Evolutionary conservation across 92 coral and sea anemone genomes (phyloP).

Genomic region (Umimayanthus chanpuru): DNA sequence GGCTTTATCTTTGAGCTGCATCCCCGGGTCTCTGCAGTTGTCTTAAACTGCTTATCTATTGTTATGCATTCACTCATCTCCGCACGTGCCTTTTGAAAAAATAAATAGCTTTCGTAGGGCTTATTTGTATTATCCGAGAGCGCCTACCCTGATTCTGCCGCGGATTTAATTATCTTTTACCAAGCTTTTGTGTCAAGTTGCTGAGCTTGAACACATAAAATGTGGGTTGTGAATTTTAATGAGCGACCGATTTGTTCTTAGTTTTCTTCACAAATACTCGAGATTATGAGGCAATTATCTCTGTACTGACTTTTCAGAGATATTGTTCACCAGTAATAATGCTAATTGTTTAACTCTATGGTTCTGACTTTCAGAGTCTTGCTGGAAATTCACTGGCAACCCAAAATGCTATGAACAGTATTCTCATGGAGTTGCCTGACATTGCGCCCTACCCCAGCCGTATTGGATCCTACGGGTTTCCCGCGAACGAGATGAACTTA

Average conservation of each 20-base stretch:
- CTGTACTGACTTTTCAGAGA: background rate
- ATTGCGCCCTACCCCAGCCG: constrained; percentile 78
- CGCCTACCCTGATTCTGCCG: constrained; percentile 53
- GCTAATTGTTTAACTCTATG: constrained; percentile 47
- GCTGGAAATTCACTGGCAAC: constrained; percentile 60
- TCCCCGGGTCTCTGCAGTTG: constrained; percentile 3
- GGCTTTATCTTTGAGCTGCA: constrained; percentile 3
- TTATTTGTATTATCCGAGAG: constrained; percentile 59
- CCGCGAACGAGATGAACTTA: constrained; percentile 37
- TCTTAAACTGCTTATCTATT: constrained; percentile 46
- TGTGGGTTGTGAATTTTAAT: constrained; percentile 36
- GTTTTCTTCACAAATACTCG: constrained; percentile 1
- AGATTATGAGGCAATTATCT: background rate
- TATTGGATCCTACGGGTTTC: background rate
- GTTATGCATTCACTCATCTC: constrained; percentile 44
- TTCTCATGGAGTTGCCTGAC: constrained; percentile 79
- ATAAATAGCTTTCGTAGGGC: constrained; percentile 64
- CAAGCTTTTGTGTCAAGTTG: constrained; percentile 61
- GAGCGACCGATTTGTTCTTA: background rate
- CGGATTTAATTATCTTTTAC: constrained; percentile 68
- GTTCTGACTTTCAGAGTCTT: constrained; percentile 54
- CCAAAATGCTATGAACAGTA: constrained; percentile 65
- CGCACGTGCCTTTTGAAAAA: constrained; percentile 80
- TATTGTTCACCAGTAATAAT: constrained; percentile 30
- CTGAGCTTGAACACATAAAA: constrained; percentile 59